Percentiles rank a stretch among this genome's conserved stretches.
phyloP scores from a whole-genome alignment of 2,888 invertebrate species.

The Ctena decussata region DNA sequence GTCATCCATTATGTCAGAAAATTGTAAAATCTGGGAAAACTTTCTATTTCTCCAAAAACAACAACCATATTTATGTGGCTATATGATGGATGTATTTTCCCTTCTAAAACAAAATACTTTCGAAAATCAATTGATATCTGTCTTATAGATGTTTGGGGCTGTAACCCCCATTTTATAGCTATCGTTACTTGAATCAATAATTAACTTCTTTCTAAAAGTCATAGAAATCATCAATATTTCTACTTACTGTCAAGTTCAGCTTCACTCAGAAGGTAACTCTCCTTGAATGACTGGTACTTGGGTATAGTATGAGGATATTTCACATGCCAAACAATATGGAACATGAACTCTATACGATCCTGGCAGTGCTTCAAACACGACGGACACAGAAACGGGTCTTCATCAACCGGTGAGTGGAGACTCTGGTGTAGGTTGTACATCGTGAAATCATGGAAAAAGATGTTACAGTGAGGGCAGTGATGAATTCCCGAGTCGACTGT shows the following conservation, averaged over 20 bases:
- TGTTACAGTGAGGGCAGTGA: conserved; percentile 83
- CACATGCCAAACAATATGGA: conserved; percentile 84
- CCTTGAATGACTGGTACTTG: conserved; percentile 82
- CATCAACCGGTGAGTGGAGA: conserved; percentile 81
- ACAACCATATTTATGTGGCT: no score
- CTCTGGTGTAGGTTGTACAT: conserved; percentile 83
- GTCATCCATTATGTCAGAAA: no score
- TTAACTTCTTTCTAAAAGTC: no score
- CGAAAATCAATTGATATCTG: no score
- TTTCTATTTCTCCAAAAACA: no score
- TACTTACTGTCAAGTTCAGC: not conserved
- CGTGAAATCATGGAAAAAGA: conserved; percentile 83
- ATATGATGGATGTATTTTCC: no score
- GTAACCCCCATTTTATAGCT: no score
- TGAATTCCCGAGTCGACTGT: conserved; percentile 81
- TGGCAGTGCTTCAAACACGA: conserved; percentile 82
- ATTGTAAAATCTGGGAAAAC: no score
- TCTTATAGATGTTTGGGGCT: no score
- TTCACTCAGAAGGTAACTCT: conserved; percentile 69
- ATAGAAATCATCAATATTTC: no score
- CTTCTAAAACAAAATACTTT: no score
- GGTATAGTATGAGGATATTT: conserved; percentile 84
- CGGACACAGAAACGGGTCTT: conserved; percentile 81
- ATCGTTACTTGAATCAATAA: no score
- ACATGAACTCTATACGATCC: conserved; percentile 84